Conservation (phyloP, 2,113 vertebrate genomes). For the Bubo bubo region DNA sequence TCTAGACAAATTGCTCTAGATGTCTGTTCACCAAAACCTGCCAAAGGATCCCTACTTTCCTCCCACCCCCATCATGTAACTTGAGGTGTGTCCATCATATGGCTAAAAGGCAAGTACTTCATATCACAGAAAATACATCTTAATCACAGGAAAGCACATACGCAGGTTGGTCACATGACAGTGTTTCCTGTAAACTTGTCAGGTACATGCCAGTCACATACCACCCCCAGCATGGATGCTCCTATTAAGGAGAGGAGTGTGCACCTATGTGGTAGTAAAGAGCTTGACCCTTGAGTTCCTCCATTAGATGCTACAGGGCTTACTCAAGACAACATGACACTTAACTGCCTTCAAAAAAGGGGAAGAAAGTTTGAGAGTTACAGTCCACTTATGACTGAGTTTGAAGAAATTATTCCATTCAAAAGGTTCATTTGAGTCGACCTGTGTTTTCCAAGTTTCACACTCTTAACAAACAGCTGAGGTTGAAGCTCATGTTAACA, state of each 20-base stretch:
- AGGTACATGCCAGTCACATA: neutral
- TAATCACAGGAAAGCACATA: neutral
- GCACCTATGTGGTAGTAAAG: neutral
- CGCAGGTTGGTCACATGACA: neutral
- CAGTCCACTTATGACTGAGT: neutral
- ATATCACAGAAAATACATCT: neutral
- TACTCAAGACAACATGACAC: neutral
- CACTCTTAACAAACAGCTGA: conserved; percentile 13
- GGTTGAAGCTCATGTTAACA: conserved; percentile 12
- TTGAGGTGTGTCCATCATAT: too few relatives aligned
- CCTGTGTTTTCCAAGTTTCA: neutral
- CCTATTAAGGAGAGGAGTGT: neutral
- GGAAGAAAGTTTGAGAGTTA: neutral
- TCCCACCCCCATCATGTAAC: rapidly evolving
- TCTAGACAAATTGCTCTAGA: neutral
- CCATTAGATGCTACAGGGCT: neutral
- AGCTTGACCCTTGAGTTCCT: neutral
- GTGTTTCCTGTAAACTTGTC: neutral
- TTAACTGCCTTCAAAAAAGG: neutral
- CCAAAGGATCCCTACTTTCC: neutral
- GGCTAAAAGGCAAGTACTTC: neutral
- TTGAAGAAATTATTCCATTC: neutral
- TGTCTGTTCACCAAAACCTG: neutral
- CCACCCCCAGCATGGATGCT: neutral
- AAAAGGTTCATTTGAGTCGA: neutral